Conservation (phyloP, 2,113 vertebrate species). For the Fregetta grallaria region DNA sequence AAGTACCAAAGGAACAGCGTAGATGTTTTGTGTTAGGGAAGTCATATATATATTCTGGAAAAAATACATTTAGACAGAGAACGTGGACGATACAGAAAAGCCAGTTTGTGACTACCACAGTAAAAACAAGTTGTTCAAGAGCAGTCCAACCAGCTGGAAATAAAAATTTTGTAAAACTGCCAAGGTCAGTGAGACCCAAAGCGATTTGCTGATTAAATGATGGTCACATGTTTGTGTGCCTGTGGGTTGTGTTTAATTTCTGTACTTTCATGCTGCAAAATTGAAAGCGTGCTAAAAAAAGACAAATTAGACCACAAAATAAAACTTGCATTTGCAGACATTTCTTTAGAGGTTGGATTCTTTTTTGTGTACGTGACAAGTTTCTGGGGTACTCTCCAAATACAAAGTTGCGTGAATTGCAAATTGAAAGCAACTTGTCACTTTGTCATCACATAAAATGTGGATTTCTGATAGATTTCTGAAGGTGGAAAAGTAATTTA, state of each 20-base stretch:
- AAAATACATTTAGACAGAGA: not conserved
- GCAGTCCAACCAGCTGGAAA: slow-evolving; percentile 7
- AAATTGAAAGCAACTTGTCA: not conserved
- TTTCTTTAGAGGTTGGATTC: not conserved
- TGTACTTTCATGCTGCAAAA: not conserved
- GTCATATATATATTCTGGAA: not conserved
- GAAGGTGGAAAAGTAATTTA: not conserved
- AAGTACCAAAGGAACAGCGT: not conserved
- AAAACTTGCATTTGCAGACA: not conserved
- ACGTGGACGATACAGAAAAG: not conserved
- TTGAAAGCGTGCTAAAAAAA: not conserved
- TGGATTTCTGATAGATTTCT: not conserved
- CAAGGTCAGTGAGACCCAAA: not conserved
- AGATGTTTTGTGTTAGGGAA: not conserved
- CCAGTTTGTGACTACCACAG: not conserved
- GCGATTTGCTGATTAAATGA: not conserved
- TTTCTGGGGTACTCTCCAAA: not conserved
- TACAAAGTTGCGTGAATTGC: not conserved
- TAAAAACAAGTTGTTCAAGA: not conserved
- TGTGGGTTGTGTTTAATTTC: not conserved
- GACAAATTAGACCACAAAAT: not conserved
- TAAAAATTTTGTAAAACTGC: not conserved
- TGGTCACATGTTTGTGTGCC: not conserved
- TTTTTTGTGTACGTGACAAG: not conserved
- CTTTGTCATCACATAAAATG: not conserved